A percentile compares a stretch with the other conserved stretches of the same genome.
Conservation (phyloP, 2,113 vertebrate species). For the Agelaius phoeniceus region DNA sequence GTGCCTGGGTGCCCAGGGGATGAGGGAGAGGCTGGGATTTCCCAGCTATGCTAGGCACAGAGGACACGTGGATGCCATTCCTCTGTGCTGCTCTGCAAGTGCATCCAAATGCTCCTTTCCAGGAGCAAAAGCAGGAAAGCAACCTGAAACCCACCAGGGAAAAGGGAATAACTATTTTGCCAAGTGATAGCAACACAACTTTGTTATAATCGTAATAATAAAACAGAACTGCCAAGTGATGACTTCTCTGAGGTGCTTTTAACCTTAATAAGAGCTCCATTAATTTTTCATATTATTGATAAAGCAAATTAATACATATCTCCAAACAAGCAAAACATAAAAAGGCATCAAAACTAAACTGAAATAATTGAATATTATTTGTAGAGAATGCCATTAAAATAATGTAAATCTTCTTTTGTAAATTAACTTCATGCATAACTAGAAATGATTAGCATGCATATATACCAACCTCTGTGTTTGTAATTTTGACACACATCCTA, state of each 20-base stretch:
- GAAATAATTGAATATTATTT: slow-evolving; percentile 64
- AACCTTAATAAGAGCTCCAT: slow-evolving; percentile 64
- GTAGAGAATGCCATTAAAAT: slow-evolving; percentile 60
- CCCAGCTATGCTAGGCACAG: neutral
- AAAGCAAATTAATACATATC: slow-evolving; percentile 59
- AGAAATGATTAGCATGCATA: slow-evolving; percentile 47
- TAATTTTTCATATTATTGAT: slow-evolving; percentile 67
- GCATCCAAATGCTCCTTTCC: neutral
- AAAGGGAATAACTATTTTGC: slow-evolving; percentile 19
- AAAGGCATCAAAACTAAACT: slow-evolving; percentile 52
- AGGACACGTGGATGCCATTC: neutral
- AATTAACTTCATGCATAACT: slow-evolving; percentile 68
- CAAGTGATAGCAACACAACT: neutral
- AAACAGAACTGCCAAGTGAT: slow-evolving; percentile 28
- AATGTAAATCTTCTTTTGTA: slow-evolving; percentile 52
- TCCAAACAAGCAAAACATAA: slow-evolving; percentile 50
- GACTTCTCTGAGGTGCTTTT: slow-evolving; percentile 59
- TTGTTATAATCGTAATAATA: slow-evolving; percentile 22
- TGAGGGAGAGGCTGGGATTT: neutral
- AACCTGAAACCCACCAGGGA: neutral
- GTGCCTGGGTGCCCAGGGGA: neutral
- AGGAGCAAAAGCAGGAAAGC: neutral
- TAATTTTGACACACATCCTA: slow-evolving; percentile 42
- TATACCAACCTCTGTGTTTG: slow-evolving; percentile 24
- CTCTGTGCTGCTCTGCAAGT: neutral